Percentiles rank a stretch among this genome's conserved stretches.
These are phyloP conservation scores for Scopus umbretta DNA, from an alignment of 2,113 vertebrate species.

Conservation along the genomic window DNA sequence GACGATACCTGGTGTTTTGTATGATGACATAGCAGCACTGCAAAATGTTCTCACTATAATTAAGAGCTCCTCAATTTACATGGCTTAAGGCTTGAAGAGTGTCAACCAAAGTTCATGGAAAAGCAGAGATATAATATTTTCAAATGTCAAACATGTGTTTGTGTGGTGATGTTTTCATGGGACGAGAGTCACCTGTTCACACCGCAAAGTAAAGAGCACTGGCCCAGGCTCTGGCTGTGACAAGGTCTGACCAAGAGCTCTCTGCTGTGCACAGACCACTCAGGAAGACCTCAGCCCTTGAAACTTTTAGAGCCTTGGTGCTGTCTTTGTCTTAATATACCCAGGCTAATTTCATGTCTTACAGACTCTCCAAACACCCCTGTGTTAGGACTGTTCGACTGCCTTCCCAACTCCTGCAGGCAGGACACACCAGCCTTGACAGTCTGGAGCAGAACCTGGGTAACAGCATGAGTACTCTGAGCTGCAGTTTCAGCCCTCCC, in stretches of 20 bases:
- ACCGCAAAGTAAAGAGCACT: fast-evolving
- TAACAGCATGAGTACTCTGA: not conserved
- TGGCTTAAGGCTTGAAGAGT: not conserved
- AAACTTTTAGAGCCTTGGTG: not conserved
- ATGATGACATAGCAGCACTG: not conserved
- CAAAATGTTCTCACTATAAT: not conserved
- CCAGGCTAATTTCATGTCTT: not conserved
- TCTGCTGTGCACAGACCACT: not conserved
- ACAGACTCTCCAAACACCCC: fast-evolving
- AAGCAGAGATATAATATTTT: not conserved
- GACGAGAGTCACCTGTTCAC: not conserved
- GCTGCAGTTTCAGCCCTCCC: not conserved
- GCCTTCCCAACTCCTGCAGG: not conserved
- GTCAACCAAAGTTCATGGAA: not conserved
- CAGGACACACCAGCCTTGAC: fast-evolving
- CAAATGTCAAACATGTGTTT: not conserved
- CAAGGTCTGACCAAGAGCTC: not conserved
- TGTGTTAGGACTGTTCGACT: not conserved
- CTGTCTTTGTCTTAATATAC: not conserved
- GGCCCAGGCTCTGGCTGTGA: too few species aligned
- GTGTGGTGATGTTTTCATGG: not conserved
- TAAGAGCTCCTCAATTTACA: not conserved
- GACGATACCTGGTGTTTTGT: not conserved
- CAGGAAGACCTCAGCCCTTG: not conserved
- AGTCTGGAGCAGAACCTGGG: fast-evolving